Base-by-base conservation (phyloP, 2,888 invertebrate species). In the Cataglyphis livida region DNA sequence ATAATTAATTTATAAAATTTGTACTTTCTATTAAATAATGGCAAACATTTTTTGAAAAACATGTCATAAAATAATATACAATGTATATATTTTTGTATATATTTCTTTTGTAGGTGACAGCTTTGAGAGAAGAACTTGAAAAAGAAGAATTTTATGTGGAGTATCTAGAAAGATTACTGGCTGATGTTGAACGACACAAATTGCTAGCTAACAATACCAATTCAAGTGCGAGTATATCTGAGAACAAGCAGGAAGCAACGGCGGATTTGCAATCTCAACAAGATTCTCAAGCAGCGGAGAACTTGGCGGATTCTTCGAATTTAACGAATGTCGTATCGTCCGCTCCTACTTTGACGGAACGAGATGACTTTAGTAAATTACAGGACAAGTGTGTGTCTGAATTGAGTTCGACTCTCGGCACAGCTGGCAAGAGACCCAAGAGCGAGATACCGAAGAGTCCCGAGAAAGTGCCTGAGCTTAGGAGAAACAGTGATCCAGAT, bases 61-160 rank as follows among this genome's bases (percentile, higher is more conserved):
- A 21, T 32, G 38, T 59, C 15, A 25, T 32, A 18, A 75, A 25
- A 28, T 0, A 62, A 65, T 0, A 10, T 15, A 9, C 9, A 32
- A 32, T 28, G 6, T 59, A 12, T 61, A 15, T 28, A 15, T n/a
- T 10, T n/a, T 9, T 62, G n/a, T 35, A n/a, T 41, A 38, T 62
- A n/a, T 12, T 71, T 62, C 32, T 41, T 35, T 68, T 68, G 73
- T 38, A 95, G 92, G 95, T 98, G 88, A 95, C 96, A 88, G 96
- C 97, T 91, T 95, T 98, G 81, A 96, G 97, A 94, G 98, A 98
- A 94, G 98, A 98, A 95, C 95, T 98, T 88, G 98, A 98, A 93
- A 98, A 98, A 94, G 98, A 98, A 95, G 97, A 98, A 93, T 97
- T 98, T 93, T 98, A 98, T 93, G 98, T 98, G 15, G 98, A 98